These are phyloP conservation scores for Phortica variegata DNA, from an alignment of 1,140 invertebrate genomes.

Conservation along the genomic window DNA sequence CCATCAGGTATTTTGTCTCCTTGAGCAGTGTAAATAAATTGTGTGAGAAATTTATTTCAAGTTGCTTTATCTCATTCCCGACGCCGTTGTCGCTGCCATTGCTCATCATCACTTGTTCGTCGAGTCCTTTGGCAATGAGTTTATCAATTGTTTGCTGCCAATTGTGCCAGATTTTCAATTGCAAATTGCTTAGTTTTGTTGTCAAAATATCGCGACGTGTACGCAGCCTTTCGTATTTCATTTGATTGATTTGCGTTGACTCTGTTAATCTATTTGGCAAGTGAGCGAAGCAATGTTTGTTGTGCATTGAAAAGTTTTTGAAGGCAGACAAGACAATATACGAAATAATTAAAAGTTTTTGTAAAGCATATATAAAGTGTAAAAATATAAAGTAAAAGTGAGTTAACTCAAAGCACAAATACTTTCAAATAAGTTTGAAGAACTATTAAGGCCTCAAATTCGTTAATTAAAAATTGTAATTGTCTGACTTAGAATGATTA, in stretches of 20 bases:
- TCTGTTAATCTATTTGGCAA: conserved; percentile 22
- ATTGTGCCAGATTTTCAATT: conserved; percentile 45
- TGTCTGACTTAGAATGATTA: too few relatives aligned
- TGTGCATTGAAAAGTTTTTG: too few relatives aligned
- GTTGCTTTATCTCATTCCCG: conserved; percentile 13
- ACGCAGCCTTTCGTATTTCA: conserved; percentile 23
- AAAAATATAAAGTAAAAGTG: too few relatives aligned
- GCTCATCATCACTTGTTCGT: conserved; percentile 27
- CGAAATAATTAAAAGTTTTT: too few relatives aligned
- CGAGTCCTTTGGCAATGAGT: conserved; percentile 31
- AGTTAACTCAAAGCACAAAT: too few relatives aligned
- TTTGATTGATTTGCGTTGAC: conserved; percentile 17
- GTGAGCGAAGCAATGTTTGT: too few relatives aligned
- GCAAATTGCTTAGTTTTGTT: conserved; percentile 45
- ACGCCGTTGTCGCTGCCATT: conserved; percentile 9
- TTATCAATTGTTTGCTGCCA: conserved; percentile 43
- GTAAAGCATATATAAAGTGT: too few relatives aligned
- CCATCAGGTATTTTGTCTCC: conserved; percentile 44
- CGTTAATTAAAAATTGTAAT: too few relatives aligned
- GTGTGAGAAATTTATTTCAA: conserved; percentile 37
- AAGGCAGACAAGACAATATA: too few relatives aligned
- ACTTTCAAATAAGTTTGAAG: too few relatives aligned
- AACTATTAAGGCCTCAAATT: too few relatives aligned
- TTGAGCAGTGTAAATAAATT: conserved; percentile 41
- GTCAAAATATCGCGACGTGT: conserved; percentile 42